These are phyloP conservation scores for Clupea harengus DNA, from an alignment of 2,113 vertebrate genomes.

Conservation along the genomic window DNA sequence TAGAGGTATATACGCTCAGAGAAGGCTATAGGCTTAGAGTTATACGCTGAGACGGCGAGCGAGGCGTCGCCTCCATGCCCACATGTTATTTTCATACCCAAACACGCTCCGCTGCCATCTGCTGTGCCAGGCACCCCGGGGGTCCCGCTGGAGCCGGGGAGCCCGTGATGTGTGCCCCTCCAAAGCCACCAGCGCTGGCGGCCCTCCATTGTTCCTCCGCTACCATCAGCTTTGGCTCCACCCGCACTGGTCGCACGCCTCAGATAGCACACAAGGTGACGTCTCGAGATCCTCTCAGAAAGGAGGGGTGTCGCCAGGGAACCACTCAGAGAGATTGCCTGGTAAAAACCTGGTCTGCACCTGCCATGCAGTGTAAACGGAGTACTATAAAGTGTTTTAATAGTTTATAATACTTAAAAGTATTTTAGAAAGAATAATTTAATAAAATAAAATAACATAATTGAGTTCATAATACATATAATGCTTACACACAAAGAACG, in stretches of 20 bases:
- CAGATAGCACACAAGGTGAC: slow-evolving; percentile 2
- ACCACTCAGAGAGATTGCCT: background rate
- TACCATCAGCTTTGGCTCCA: slow-evolving; percentile 8
- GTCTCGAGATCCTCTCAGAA: background rate
- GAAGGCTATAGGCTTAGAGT: too few species aligned
- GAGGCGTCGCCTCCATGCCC: background rate
- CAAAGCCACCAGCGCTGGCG: background rate
- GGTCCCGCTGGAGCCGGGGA: background rate
- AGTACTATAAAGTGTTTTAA: background rate
- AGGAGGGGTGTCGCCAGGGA: background rate
- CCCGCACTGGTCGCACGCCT: background rate
- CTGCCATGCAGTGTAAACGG: background rate
- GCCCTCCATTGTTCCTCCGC: background rate
- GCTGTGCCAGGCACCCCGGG: slow-evolving; percentile 5
- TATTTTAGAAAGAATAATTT: background rate
- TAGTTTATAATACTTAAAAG: background rate
- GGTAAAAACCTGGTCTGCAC: background rate
- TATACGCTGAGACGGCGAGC: background rate
- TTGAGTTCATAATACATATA: background rate
- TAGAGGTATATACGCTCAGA: background rate
- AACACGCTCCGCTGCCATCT: slow-evolving; percentile 11
- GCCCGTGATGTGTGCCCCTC: background rate
- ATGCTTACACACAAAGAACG: too few species aligned
- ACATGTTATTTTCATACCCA: background rate
- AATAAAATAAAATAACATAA: background rate